A percentile compares a stretch with the other conserved stretches of the same genome.
phyloP scores from a whole-genome alignment of 1,140 invertebrate species.

The Trissolcus basalis region DNA sequence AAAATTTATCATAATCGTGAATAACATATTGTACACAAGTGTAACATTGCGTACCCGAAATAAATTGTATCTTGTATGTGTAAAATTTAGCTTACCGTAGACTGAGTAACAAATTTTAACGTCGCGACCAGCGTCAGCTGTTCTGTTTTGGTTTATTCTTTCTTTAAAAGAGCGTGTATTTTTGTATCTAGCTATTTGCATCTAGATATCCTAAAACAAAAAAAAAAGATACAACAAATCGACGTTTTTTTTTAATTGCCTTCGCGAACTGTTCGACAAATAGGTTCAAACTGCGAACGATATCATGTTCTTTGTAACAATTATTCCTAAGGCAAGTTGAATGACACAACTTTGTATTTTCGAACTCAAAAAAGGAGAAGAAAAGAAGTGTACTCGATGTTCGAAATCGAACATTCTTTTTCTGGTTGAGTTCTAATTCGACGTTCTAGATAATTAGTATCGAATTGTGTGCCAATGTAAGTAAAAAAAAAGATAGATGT shows the following conservation, averaged over 20 bases:
- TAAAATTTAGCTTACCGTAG: slow-evolving; percentile 23
- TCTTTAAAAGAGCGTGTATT: slow-evolving; percentile 54
- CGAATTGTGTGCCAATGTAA: slow-evolving; percentile 1
- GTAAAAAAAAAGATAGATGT: background rate
- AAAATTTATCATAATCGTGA: too few relatives aligned
- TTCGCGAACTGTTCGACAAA: too few relatives aligned
- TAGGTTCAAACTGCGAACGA: too few relatives aligned
- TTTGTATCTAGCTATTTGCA: slow-evolving; percentile 58
- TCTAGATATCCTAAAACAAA: slow-evolving; percentile 40
- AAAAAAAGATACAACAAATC: too few relatives aligned
- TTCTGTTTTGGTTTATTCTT: too few relatives aligned
- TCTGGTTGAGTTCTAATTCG: too few relatives aligned
- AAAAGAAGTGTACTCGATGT: background rate
- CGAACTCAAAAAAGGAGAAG: background rate
- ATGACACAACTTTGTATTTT: too few relatives aligned
- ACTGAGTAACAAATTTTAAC: slow-evolving; percentile 18
- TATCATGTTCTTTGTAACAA: too few relatives aligned
- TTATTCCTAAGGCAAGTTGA: too few relatives aligned
- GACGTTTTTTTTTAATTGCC: too few relatives aligned
- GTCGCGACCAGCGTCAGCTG: slow-evolving; percentile 14
- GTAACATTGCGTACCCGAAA: too few relatives aligned
- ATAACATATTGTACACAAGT: too few relatives aligned
- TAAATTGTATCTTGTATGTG: slow-evolving; percentile 34
- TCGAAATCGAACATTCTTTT: background rate
- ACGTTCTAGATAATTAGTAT: background rate